phyloP scores from a whole-genome alignment of 2,797 vertebrate species.

The Myotis findleyi region DNA sequence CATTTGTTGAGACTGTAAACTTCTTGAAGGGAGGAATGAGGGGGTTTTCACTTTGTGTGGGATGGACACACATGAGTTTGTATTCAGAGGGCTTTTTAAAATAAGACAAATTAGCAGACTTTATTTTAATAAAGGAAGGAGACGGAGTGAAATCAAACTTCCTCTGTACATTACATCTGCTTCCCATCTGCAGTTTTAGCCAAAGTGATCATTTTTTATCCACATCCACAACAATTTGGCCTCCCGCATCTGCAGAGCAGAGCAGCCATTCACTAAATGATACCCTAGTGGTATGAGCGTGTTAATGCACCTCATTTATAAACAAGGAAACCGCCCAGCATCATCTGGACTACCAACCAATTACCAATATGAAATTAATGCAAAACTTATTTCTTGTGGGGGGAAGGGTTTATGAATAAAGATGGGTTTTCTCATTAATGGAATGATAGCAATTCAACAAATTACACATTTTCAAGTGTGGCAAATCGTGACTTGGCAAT shows the following conservation, averaged over 20 bases:
- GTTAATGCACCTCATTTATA: slow-evolving; percentile 73
- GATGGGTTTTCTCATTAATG: slow-evolving; percentile 41
- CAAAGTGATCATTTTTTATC: slow-evolving; percentile 67
- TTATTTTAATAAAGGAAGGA: slow-evolving; percentile 70
- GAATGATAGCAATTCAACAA: neutral
- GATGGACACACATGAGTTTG: neutral
- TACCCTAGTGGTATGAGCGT: slow-evolving; percentile 63
- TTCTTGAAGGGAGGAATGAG: slow-evolving; percentile 49
- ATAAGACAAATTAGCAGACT: slow-evolving; percentile 51
- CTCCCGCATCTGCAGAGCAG: slow-evolving; percentile 54
- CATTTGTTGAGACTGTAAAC: neutral
- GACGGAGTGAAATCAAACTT: slow-evolving; percentile 56
- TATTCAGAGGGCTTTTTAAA: slow-evolving; percentile 59
- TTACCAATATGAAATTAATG: slow-evolving; percentile 55
- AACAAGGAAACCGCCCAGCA: slow-evolving; percentile 67
- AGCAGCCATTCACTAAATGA: slow-evolving; percentile 61
- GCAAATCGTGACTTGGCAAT: slow-evolving; percentile 15
- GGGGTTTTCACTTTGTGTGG: slow-evolving; percentile 2
- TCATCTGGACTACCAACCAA: slow-evolving; percentile 61
- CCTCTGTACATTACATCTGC: slow-evolving; percentile 64
- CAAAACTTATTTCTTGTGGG: slow-evolving; percentile 48
- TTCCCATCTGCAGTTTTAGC: slow-evolving; percentile 72
- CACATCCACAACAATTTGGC: slow-evolving; percentile 62
- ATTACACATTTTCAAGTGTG: neutral
- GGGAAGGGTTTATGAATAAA: slow-evolving; percentile 56